phyloP scores from a whole-genome alignment of 2,888 invertebrate species.

The Aproaerema taeniolella region DNA sequence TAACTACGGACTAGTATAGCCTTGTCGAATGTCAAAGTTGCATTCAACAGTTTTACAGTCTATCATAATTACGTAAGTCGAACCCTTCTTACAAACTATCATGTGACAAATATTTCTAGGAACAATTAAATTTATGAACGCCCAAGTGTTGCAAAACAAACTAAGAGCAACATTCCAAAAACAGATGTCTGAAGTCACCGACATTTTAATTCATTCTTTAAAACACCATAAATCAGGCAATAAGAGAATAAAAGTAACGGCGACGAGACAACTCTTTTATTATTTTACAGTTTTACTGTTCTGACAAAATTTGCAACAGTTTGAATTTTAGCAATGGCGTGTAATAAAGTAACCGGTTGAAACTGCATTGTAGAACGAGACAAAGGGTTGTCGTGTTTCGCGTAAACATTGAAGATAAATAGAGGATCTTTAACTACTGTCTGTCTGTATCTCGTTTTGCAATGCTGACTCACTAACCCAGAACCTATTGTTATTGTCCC shows the following conservation, averaged over 20 bases:
- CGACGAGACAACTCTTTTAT: constrained; percentile 12
- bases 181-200: constrained; percentile 9
- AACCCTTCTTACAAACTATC: too few species aligned
- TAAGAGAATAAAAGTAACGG: constrained; percentile 27
- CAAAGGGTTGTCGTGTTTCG: constrained; percentile 45
- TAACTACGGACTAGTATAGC: too few species aligned
- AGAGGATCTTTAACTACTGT: constrained; percentile 39
- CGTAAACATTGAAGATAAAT: constrained; percentile 48
- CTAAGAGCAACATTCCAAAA: too few species aligned
- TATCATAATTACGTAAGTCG: too few species aligned
- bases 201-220: constrained; percentile 3
- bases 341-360: constrained; percentile 45
- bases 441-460: constrained; percentile 47
- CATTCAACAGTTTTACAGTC: too few species aligned
- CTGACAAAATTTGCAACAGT: constrained; percentile 25
- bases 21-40: too few species aligned
- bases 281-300: constrained; percentile 9
- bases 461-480: constrained; percentile 48
- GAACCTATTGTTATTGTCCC: background rate
- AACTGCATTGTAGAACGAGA: constrained; percentile 38
- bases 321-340: constrained; percentile 35
- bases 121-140: too few species aligned
- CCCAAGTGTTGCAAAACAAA: too few species aligned
- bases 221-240: constrained; percentile 25
- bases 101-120: too few species aligned